Evolutionary conservation across 2,113 vertebrate species (phyloP).

Genomic region (Aplodontia rufa): DNA sequence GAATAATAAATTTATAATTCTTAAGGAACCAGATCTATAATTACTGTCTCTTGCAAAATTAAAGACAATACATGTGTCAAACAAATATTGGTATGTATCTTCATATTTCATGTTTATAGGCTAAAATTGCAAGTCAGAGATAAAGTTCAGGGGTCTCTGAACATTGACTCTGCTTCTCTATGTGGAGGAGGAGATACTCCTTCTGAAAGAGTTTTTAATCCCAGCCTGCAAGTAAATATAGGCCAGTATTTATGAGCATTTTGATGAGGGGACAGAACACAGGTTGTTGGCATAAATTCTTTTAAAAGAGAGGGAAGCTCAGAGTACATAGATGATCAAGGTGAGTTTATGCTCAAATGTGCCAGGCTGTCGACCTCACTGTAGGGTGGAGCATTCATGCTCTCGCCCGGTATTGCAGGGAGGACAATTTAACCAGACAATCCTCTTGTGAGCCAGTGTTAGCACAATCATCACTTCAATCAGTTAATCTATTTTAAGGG

Average conservation of each 20-base stretch:
- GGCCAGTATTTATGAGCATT: neutral
- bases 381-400: no score
- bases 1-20: neutral
- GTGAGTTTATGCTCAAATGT: neutral
- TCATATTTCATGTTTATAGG: neutral
- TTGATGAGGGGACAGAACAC: neutral
- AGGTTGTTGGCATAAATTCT: neutral
- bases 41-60: neutral
- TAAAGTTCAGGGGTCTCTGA: neutral
- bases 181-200: neutral
- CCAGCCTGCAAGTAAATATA: neutral
- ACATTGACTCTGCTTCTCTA: neutral
- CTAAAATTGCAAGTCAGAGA: neutral
- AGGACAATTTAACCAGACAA: neutral
- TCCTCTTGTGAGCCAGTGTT: neutral
- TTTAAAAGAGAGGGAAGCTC: neutral
- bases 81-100: neutral
- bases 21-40: neutral
- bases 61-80: neutral
- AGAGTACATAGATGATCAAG: rapidly evolving
- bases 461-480: neutral
- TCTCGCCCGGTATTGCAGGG: neutral
- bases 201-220: neutral
- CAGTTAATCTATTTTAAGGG: neutral
- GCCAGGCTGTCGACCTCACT: neutral